These are phyloP conservation scores for Idaea straminata DNA, from an alignment of 2,888 invertebrate genomes.

Conservation along the genomic window DNA sequence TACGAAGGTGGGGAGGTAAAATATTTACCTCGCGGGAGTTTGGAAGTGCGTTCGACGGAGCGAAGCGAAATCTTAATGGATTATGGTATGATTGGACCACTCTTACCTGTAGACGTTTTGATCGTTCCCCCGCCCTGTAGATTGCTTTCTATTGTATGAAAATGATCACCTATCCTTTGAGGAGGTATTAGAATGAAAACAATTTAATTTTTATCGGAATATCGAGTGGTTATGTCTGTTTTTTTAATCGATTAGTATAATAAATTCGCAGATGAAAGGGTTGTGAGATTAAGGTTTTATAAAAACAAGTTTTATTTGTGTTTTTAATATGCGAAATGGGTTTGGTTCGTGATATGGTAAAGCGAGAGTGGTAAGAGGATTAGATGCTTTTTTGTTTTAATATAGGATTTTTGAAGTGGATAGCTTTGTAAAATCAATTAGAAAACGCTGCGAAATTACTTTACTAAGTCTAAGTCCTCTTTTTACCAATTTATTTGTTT, in stretches of 20 bases:
- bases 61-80: conserved; percentile 77
- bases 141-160: conserved; percentile 58
- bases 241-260: conserved; percentile 43
- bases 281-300: neutral
- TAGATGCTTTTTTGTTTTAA: neutral
- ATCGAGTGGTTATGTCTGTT: conserved; percentile 39
- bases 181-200: conserved; percentile 57
- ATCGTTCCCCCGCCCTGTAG: conserved; percentile 44
- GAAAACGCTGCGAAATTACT: neutral
- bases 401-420: neutral
- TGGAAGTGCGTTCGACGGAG: conserved; percentile 71
- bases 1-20: conserved; percentile 56
- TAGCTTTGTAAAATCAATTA: neutral
- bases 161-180: conserved; percentile 43
- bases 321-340: conserved; percentile 12
- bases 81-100: conserved; percentile 75
- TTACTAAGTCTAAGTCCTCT: too few species aligned
- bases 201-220: conserved; percentile 48
- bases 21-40: conserved; percentile 78
- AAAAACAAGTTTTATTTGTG: conserved; percentile 36
- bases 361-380: neutral
- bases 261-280: conserved; percentile 25
- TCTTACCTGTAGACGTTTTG: conserved; percentile 65
- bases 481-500: too few species aligned
- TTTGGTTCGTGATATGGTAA: neutral